Percentiles rank a stretch among this genome's conserved stretches.
Conservation (phyloP, 2,888 invertebrate species). For the Cactoblastis cactorum region DNA sequence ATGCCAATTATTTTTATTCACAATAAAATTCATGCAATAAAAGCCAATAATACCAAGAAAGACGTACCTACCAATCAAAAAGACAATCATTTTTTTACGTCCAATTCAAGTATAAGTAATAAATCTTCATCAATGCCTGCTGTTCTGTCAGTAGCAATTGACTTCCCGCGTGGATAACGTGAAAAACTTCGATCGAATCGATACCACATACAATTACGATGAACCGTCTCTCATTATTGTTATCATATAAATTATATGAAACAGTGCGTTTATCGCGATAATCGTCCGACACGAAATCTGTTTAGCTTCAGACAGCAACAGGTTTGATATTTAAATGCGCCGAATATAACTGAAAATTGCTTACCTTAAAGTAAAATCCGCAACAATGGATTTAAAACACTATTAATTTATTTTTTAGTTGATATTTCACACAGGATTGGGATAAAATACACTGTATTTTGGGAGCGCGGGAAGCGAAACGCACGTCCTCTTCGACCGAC, state of each 20-base stretch:
- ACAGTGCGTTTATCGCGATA: neutral
- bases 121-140: constrained; percentile 4
- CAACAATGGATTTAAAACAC: constrained; percentile 16
- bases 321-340: constrained; percentile 16
- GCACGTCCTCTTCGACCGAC: constrained; percentile 21
- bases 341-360: constrained; percentile 14
- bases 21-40: neutral
- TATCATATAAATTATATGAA: constrained; percentile 3
- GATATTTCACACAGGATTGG: constrained; percentile 25
- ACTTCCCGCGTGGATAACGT: constrained; percentile 23
- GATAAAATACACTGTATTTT: constrained; percentile 18
- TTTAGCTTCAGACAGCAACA: constrained; percentile 24
- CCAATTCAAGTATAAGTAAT: constrained; percentile 3
- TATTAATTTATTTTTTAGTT: neutral
- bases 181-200: constrained; percentile 20
- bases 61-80: neutral
- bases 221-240: constrained; percentile 9
- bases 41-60: neutral
- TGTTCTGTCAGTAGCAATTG: constrained; percentile 21
- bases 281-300: constrained; percentile 11
- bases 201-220: constrained; percentile 18
- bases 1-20: neutral
- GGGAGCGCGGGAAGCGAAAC: constrained; percentile 17
- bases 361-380: constrained; percentile 22
- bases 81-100: neutral